Evolutionary conservation across 1,140 invertebrate species (phyloP).

Genomic region (Platorchestia sp.): DNA sequence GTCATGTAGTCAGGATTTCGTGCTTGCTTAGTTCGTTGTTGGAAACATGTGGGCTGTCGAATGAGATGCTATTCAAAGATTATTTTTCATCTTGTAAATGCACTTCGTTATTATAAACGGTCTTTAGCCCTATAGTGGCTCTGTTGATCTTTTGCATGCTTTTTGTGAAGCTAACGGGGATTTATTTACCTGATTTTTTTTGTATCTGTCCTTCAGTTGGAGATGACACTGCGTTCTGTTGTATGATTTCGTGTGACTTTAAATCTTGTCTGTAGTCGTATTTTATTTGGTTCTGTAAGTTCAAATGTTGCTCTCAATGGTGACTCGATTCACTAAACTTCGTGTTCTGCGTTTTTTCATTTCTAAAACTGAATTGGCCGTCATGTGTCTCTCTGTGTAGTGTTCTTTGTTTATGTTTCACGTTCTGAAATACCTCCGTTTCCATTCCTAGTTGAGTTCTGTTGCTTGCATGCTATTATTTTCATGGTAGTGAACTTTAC

Average conservation of each 20-base stretch:
- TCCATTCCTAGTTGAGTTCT: neutral
- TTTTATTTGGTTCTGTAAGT: neutral
- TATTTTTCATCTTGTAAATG: neutral
- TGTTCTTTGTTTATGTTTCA: neutral
- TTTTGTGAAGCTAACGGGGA: neutral
- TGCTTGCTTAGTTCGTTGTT: neutral
- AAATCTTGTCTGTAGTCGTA: neutral
- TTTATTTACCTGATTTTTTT: neutral
- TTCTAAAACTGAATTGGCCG: neutral
- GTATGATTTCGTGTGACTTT: neutral
- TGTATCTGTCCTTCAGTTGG: neutral
- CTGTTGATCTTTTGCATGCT: neutral
- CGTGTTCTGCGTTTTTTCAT: no score
- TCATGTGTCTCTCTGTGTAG: neutral
- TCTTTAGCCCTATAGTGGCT: neutral
- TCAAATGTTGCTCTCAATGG: neutral
- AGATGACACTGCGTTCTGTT: neutral
- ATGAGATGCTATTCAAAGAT: neutral
- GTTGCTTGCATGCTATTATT: neutral
- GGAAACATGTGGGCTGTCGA: neutral
- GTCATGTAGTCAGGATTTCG: neutral
- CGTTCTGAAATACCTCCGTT: neutral
- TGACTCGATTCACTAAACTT: no score
- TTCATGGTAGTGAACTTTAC: neutral
- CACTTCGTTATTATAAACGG: neutral